Conservation (phyloP, 2,888 invertebrate genomes). For the Isotomurus palustris region DNA sequence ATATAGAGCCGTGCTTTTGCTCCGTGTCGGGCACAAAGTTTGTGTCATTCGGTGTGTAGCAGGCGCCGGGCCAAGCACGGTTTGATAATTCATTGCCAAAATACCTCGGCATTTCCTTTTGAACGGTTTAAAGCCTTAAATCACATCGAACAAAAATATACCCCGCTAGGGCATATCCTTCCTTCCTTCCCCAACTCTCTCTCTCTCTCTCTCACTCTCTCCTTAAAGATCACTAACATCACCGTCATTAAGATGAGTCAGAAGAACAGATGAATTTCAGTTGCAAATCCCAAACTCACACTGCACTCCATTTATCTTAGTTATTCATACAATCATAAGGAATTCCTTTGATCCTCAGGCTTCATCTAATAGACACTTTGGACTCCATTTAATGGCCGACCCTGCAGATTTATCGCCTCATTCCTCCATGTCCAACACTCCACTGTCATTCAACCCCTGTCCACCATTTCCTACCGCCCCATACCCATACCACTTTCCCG, state of each 20-base stretch:
- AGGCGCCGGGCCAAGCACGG: not conserved
- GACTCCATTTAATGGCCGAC: slow-evolving; percentile 46
- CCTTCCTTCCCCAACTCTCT: not conserved
- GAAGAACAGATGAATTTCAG: not conserved
- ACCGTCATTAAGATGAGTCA: too few species aligned
- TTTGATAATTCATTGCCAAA: slow-evolving; percentile 7
- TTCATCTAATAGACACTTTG: slow-evolving; percentile 47
- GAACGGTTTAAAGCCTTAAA: not conserved
- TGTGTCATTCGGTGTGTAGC: slow-evolving; percentile 4
- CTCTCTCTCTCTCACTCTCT: not conserved
- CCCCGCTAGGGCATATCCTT: not conserved
- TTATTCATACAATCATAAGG: too few species aligned
- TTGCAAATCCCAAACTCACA: too few species aligned
- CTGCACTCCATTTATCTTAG: too few species aligned
- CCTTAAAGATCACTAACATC: too few species aligned
- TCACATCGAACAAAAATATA: not conserved
- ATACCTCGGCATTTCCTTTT: slow-evolving; percentile 9
- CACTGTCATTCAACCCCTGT: too few species aligned
- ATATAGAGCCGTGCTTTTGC: not conserved
- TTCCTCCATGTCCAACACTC: slow-evolving; percentile 23
- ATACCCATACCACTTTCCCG: too few species aligned
- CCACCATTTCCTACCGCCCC: too few species aligned
- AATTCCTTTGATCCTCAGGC: too few species aligned
- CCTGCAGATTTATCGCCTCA: slow-evolving; percentile 45
- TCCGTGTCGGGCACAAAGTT: not conserved